phyloP scores from a whole-genome alignment of 37 sponge, comb jelly and placozoan genomes.

The Beroe ovata region DNA sequence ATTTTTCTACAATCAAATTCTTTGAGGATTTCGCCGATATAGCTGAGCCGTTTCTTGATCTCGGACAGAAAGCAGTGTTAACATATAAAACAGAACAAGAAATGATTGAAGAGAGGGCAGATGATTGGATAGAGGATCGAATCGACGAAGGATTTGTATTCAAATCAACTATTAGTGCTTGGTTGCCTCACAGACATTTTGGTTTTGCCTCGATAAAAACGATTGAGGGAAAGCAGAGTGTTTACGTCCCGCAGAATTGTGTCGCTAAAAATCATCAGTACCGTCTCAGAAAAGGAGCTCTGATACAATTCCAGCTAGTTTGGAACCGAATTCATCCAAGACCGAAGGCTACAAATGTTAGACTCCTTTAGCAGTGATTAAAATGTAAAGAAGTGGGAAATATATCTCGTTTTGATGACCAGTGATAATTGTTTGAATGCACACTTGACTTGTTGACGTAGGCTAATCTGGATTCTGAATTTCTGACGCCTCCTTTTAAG shows the following conservation, averaged over 20 bases:
- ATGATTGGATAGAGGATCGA: not conserved
- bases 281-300: not conserved
- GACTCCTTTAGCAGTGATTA: not conserved
- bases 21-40: no score
- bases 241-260: not conserved
- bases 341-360: constrained; percentile 14
- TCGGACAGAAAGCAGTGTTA: not conserved
- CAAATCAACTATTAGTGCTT: constrained; percentile 18
- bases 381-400: no score
- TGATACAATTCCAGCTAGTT: not conserved
- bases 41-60: not conserved
- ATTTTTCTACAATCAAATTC: not conserved
- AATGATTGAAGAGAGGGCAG: not conserved
- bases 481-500: no score
- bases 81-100: not conserved
- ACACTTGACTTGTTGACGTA: no score
- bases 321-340: not conserved
- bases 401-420: no score
- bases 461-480: no score
- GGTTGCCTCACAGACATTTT: constrained; percentile 17
- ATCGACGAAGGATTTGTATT: not conserved
- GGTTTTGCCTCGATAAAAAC: not conserved
- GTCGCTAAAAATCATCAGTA: not conserved
- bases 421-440: no score
- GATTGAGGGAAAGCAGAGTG: not conserved